phyloP scores from a whole-genome alignment of 2,113 vertebrate genomes.

The Melospiza georgiana region DNA sequence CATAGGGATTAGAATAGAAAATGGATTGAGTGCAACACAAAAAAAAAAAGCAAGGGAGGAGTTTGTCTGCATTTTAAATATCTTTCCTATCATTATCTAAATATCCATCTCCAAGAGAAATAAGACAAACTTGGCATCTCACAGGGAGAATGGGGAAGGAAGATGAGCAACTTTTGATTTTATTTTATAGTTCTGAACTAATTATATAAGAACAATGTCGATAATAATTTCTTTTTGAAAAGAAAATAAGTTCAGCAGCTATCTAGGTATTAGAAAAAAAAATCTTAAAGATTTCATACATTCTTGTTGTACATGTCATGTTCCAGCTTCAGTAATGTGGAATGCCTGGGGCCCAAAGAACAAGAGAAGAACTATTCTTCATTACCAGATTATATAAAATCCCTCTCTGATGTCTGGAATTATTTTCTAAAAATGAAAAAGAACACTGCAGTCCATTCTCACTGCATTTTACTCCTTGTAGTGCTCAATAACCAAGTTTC shows the following conservation, averaged over 20 bases:
- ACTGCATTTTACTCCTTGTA: not conserved
- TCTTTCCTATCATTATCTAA: not conserved
- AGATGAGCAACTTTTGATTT: not conserved
- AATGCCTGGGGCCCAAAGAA: not conserved
- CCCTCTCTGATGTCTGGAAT: not conserved
- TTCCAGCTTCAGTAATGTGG: not conserved
- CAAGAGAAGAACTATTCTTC: not conserved
- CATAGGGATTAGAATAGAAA: not conserved
- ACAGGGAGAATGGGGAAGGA: not conserved
- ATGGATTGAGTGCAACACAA: not conserved
- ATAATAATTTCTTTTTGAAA: not conserved
- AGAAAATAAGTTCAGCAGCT: not conserved
- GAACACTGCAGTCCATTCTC: not conserved
- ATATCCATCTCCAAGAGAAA: not conserved
- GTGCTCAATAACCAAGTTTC: not conserved
- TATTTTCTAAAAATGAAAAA: constrained; percentile 24
- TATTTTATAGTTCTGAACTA: not conserved
- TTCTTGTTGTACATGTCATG: not conserved
- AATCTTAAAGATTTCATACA: not conserved
- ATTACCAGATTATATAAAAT: not conserved
- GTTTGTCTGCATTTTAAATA: not conserved
- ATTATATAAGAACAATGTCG: not conserved
- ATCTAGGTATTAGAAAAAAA: not conserved
- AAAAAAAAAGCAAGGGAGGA: not conserved
- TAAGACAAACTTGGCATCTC: not conserved